These are phyloP conservation scores for Dolomedes plantarius DNA, from an alignment of 2,888 invertebrate species.

Conservation along the genomic window DNA sequence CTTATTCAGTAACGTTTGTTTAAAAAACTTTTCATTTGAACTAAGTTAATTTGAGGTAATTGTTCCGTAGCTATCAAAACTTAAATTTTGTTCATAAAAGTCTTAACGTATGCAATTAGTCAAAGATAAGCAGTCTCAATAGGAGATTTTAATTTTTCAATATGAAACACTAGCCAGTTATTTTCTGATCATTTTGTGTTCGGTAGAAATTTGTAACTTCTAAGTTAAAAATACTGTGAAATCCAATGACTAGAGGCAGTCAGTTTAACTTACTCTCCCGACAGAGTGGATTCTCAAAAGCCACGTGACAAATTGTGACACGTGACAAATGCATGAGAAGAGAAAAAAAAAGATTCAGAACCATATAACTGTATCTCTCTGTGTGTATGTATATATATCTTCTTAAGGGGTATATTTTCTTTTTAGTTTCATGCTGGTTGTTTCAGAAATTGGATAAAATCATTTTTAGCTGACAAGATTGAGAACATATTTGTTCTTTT, in stretches of 20 bases:
- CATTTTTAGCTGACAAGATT: conserved; percentile 63
- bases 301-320: conserved; percentile 56
- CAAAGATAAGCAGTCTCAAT: too few species aligned
- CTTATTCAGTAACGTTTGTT: too few species aligned
- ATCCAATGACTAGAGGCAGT: conserved; percentile 49
- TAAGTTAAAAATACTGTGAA: conserved; percentile 36
- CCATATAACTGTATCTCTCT: conserved; percentile 18
- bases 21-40: too few species aligned
- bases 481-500: conserved; percentile 61
- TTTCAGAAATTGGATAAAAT: conserved; percentile 66
- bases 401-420: conserved; percentile 3
- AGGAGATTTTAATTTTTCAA: too few species aligned
- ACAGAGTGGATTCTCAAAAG: conserved; percentile 46
- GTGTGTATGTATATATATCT: too few species aligned
- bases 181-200: too few species aligned
- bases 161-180: too few species aligned
- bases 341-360: conserved; percentile 55
- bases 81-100: too few species aligned
- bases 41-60: too few species aligned
- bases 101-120: too few species aligned
- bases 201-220: not conserved
- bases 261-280: conserved; percentile 48
- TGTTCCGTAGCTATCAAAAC: too few species aligned
- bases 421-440: conserved; percentile 32
- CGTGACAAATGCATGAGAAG: conserved; percentile 53